A percentile compares a stretch with the other conserved stretches of the same genome.
Conservation (phyloP, 1,140 invertebrate species). For the Drosophila asahinai region DNA sequence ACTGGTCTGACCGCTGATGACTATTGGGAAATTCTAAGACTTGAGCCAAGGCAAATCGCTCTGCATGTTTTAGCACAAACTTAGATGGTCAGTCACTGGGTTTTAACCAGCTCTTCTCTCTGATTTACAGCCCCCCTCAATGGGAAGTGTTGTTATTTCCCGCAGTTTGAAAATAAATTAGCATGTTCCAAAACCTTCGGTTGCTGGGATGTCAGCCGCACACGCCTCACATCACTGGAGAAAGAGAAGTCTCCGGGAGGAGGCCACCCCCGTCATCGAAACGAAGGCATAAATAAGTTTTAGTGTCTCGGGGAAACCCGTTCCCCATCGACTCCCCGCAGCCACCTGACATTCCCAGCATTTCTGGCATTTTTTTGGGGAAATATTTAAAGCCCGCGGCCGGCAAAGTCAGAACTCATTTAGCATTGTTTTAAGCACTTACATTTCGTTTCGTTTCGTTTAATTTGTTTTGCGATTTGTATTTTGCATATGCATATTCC, state of each 20-base stretch:
- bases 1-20: neutral
- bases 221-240: slow-evolving; percentile 12
- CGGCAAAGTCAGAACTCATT: slow-evolving; percentile 45
- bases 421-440: slow-evolving; percentile 73
- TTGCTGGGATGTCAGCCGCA: slow-evolving; percentile 33
- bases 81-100: slow-evolving; percentile 15
- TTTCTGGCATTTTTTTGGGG: slow-evolving; percentile 42
- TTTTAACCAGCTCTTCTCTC: slow-evolving; percentile 26
- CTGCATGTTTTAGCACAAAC: slow-evolving; percentile 12
- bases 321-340: slow-evolving; percentile 1
- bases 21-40: slow-evolving; percentile 9
- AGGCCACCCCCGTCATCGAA: slow-evolving; percentile 34
- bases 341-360: slow-evolving; percentile 12
- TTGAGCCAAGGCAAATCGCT: slow-evolving; percentile 15
- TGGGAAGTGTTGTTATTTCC: slow-evolving; percentile 42
- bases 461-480: slow-evolving; percentile 52
- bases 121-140: slow-evolving; percentile 14
- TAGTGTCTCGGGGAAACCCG: slow-evolving; percentile 61
- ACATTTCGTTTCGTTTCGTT: slow-evolving; percentile 41
- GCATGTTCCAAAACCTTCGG: slow-evolving; percentile 24
- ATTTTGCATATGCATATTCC: slow-evolving; percentile 45
- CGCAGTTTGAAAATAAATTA: slow-evolving; percentile 43
- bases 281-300: slow-evolving; percentile 63
- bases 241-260: slow-evolving; percentile 2
- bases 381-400: slow-evolving; percentile 50